Percentiles rank a stretch among this genome's conserved stretches.
These are phyloP conservation scores for Himalopsyche phryganea DNA, from an alignment of 1,140 invertebrate genomes.

Conservation along the genomic window DNA sequence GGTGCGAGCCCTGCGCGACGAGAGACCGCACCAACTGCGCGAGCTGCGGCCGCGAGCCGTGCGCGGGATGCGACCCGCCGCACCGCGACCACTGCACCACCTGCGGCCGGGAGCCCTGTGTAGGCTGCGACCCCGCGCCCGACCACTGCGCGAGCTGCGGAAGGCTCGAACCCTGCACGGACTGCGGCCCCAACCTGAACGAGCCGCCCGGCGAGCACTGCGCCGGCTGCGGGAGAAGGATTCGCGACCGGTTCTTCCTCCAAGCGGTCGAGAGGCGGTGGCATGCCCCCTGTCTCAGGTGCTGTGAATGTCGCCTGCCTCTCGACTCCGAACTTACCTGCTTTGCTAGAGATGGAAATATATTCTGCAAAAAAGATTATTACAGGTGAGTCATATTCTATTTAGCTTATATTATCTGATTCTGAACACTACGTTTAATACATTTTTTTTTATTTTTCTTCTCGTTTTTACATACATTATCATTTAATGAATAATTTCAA, in stretches of 20 bases:
- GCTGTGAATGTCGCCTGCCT: constrained; percentile 84
- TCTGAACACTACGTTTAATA: no score
- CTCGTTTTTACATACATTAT: no score
- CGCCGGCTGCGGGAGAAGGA: constrained; percentile 79
- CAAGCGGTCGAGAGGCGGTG: constrained; percentile 89
- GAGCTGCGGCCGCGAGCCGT: constrained; percentile 40
- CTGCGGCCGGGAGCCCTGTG: constrained; percentile 13
- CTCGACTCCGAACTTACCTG: constrained; percentile 90
- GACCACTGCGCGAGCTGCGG: constrained; percentile 12
- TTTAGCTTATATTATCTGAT: no score
- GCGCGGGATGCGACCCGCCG: constrained; percentile 76
- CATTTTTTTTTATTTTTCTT: no score
- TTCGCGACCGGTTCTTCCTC: constrained; percentile 88
- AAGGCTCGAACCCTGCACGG: constrained; percentile 22
- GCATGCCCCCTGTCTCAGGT: constrained; percentile 89
- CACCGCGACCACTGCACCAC: constrained; percentile 66
- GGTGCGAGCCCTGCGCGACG: constrained; percentile 33
- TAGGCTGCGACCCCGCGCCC: not conserved
- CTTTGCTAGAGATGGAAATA: constrained; percentile 89
- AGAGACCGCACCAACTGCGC: constrained; percentile 8
- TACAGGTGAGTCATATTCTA: constrained; percentile 88
- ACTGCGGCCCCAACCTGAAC: constrained; percentile 33
- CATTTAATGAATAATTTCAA: no score
- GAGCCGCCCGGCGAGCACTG: constrained; percentile 59
- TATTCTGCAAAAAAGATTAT: constrained; percentile 97